Evolutionary conservation across 2,113 vertebrate species (phyloP).

Genomic region (Rhizomys pruinosus): DNA sequence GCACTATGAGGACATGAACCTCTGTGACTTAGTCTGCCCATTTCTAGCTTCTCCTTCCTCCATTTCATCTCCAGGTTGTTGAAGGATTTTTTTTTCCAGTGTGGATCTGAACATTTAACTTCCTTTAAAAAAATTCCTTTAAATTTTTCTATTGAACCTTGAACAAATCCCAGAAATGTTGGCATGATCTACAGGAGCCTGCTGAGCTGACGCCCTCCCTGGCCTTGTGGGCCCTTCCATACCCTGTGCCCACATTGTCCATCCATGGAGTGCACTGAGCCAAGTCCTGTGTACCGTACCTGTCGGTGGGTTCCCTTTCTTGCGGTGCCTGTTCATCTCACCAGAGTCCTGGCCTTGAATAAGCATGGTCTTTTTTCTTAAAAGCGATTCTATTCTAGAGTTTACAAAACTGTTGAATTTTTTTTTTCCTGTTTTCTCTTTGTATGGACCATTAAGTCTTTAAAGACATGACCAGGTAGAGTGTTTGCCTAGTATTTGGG

Average conservation of each 20-base stretch:
- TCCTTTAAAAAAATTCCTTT: background rate
- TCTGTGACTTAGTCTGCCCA: background rate
- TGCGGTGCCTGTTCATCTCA: background rate
- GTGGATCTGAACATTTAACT: background rate
- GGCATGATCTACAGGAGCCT: background rate
- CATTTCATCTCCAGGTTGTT: background rate
- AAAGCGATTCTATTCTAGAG: background rate
- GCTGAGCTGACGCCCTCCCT: no score
- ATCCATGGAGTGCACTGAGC: rapidly evolving
- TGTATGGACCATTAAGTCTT: slow-evolving; percentile 18
- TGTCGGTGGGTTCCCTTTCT: background rate
- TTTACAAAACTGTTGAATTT: background rate
- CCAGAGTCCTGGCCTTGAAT: background rate
- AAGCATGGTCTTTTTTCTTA: background rate
- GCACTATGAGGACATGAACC: background rate
- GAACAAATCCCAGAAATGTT: background rate
- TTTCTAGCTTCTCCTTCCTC: background rate
- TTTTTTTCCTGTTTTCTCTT: background rate
- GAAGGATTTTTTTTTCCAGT: background rate
- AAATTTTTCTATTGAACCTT: background rate
- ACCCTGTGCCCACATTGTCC: no score
- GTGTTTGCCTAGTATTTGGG: background rate
- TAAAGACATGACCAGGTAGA: background rate
- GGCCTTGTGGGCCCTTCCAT: background rate
- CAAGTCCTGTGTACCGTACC: rapidly evolving